phyloP scores from a whole-genome alignment of 2,797 vertebrate species.

The Rhadinocentrus ornatus region DNA sequence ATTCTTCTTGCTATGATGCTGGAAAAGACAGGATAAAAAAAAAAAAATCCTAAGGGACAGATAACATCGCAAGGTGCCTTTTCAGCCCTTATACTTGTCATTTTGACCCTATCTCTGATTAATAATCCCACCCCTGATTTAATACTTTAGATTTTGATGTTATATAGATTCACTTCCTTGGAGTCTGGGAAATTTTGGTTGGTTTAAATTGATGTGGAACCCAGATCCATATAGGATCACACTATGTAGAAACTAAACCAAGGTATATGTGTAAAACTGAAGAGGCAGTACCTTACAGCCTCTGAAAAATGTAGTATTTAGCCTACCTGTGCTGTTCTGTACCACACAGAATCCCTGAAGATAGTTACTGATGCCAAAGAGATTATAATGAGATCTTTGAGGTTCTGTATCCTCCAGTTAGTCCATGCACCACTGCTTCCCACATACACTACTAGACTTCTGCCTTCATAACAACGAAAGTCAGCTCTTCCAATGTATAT shows the following conservation, averaged over 20 bases:
- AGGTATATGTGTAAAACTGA: background rate
- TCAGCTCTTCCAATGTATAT: constrained; percentile 31
- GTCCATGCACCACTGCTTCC: constrained; percentile 44
- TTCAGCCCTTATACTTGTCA: background rate
- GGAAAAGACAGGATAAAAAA: too few species aligned
- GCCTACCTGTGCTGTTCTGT: background rate
- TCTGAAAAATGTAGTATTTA: background rate
- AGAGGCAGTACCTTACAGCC: background rate
- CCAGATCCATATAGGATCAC: background rate
- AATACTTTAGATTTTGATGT: background rate
- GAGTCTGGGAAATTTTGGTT: background rate
- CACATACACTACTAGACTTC: constrained; percentile 23
- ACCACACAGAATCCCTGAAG: constrained; percentile 8
- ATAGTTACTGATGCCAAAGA: constrained; percentile 12
- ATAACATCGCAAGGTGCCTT: too few species aligned
- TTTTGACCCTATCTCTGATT: background rate
- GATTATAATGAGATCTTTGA: constrained; percentile 52
- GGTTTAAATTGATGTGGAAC: background rate
- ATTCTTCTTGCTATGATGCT: too few species aligned
- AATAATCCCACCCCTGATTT: background rate
- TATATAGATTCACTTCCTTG: background rate
- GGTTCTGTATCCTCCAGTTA: constrained; percentile 28
- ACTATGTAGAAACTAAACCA: background rate
- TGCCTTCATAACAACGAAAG: constrained; percentile 46
- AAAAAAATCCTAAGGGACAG: too few species aligned